Base-by-base conservation (phyloP, 2,797 vertebrate genomes). In the Loris lydekkerianus region DNA sequence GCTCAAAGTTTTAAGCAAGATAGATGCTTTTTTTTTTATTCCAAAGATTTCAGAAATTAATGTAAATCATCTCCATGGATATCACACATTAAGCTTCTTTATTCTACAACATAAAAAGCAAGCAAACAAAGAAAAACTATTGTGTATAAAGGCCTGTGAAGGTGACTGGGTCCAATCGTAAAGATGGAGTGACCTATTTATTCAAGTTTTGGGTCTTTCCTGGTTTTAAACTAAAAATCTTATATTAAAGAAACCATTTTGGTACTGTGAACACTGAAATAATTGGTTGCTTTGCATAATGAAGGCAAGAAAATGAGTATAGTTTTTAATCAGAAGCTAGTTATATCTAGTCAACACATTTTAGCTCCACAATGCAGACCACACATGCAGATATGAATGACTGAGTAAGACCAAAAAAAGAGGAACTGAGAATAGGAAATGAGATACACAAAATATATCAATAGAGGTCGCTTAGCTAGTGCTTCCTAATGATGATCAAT, bases 241-340 rank as follows among this genome's bases (percentile, higher is more conserved):
- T 34, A 37, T 31, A 20, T 27, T 1, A 3, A 61, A 5, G 3
- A 7, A 75, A 37, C 17, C 1, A 1, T 17, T 8, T 73, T 77
- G 56, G 5, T n/a, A 78, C 40, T 61, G 15, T 31, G 40, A 4
- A 69, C 88, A n/a, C 4, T 34, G 27, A 14, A 86, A 31, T 6
- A 1, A 10, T 15, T 29, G 1, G 10, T 60, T 3, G 10, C 11
- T 3, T 18, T 56, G 5, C 2, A 49, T 20, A 43, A 9, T 2
- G 4, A 67, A 13, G 10, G 69, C 10, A 27, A 70, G 18, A 70
- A 82, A 89, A 34, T 72, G 21, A 56, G 1, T 75, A 0, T 23
- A 18, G 14, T 46, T 75, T 5, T 34, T 93, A 31, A 78, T 56
- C 65, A 77, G 69, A 31, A 86, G 7, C 10, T 93, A 78, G 23